Base-by-base conservation (phyloP, 2,888 invertebrate species). In the Bruchidius siliquastri region DNA sequence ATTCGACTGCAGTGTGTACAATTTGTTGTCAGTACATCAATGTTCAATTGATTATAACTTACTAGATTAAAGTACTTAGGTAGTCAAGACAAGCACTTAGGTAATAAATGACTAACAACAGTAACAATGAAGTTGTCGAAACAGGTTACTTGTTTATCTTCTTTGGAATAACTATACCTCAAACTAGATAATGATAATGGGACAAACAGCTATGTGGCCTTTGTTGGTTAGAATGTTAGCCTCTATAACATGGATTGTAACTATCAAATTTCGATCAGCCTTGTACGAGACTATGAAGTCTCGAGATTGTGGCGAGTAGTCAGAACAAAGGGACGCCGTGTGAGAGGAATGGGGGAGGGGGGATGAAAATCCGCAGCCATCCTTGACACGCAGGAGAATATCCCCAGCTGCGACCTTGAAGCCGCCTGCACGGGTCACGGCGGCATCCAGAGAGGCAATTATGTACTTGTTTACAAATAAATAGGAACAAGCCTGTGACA, bases 311-410 rank as follows among this genome's bases (percentile, higher is more conserved):
- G 49, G 49, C 49, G 49, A 49, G 49, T 13, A 13, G 49, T 13
- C 49, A 49, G 49, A 49, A 49, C 49, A 49, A 49, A 8, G 49
- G 49, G 49, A 13, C 6, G 49, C 13, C 49, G 49, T 32, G 71
- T 22, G 71, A 67, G 21, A 10, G 22, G 67, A 71, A 71, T 22
- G 67, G 30, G 70, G 22, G 71, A 20, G 20, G 21, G 66, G 21
- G n/a, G 72, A 72, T 67, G 32, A 68, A 73, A 74, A 74, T 74
- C 49, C 71, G 22, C 68, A 20, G 10, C n/a, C 67, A 73, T 71
- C 74, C 74, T 74, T 74, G 74, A 74, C 74, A 72, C 70, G 71
- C 32, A 72, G 70, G 49, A 49, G 49, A 13, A 1, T 49, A 49
- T 49, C 1, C 49, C 49, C 49, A 49, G 49, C 18, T 49, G 49